Evolutionary conservation across 2,888 invertebrate genomes (phyloP), one percentile per base, ranked within the genome.

Genomic region (Chydorus sphaericus): DNA sequence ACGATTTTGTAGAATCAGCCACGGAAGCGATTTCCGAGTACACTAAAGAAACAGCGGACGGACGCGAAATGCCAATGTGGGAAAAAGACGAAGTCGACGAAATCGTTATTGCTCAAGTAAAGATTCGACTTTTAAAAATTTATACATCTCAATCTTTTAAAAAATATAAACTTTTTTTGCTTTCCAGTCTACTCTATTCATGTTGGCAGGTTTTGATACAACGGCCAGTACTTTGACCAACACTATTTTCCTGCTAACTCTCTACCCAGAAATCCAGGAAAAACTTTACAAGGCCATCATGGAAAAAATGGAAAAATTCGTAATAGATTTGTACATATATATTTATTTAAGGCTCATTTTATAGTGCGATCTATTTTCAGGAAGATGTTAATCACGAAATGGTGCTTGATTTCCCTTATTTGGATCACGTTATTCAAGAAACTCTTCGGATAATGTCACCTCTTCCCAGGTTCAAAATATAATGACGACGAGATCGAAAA

Each of bases 381-480:
- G 54, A 49, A 14, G 54, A 53, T 23, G 8, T 57, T 3, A 53
- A 30, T 33, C 57, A 57, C 36, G 53, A 54, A 8, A 16, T 57
- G 31, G 31, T 53, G 16, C 38, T 53, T 18, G 28, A 33, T 28
- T 18, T 57, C 18, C 53, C 52, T n/a, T 57, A 57, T 29, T n/a
- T 48, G 7, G 57, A 57, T 20, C 57, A 55, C 11, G 36, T 57
- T n/a, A 54, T 57, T 16, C 38, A 57, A 8, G 61, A 61, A 54
- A 54, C 55, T 1, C 48, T 61, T 2, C 57, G 61, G 18, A 33
- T 52, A 37, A 26, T 14, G 18, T 37, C 52, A 8, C 33, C 52
- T 1, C 20, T 26, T 1, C 20, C n/a, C 3, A 31, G 52, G 52
- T 52, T 20, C n/a, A n/a, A n/a, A 18, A 11, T 18, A 5, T 2